Evolutionary conservation across 2,113 vertebrate genomes (phyloP), one percentile per base, ranked within the genome.

Genomic region (Gambusia holbrooki): DNA sequence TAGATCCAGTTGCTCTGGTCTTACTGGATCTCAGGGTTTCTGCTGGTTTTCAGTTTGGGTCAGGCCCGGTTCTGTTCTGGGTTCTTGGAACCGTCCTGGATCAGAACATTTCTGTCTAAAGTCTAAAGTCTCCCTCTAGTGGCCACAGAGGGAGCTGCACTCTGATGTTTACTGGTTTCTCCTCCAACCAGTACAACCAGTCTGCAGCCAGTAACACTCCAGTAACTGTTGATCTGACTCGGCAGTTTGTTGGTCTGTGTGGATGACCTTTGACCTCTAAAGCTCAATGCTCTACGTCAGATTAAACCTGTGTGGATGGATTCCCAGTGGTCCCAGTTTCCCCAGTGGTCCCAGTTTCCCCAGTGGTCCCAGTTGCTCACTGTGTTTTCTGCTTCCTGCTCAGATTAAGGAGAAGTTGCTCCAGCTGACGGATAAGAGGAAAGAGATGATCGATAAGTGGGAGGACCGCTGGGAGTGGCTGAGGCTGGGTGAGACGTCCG

Each of bases 361-460:
- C 27, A 27, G 17, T 19, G 0, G 0, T 54, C 48, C 48, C 19
- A 19, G 48, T 8, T 40, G 12, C 14, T 51, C 5, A 48, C 11
- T 6, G 4, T 40, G 28, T 14, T 22, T 8, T 0, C n/a, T 22
- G 73, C 40, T 78, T 10, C 0, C 19, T 1, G 1, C 74, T 35
- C 93, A 98, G 96, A 98, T 98, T 89, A 98, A 98, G 91, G 96
- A 98, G 75, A 97, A 97, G 92, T 94, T 98, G 90, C 86, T 97
- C 72, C 96, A 97, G 89, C 92, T 98, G 94, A 97, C 96, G 0
- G 97, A 97, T 84, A 98, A 98, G 92, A 97, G 96, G 91, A 98
- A 98, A 96, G 96, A 97, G 82, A 98, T 98, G 97, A 97, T 98
- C 87, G 96, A 97, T 94, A 98, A 97, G 82, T 97, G 96, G 96